Base-by-base conservation (phyloP, 2,113 vertebrate species). In the Verasper variegatus region DNA sequence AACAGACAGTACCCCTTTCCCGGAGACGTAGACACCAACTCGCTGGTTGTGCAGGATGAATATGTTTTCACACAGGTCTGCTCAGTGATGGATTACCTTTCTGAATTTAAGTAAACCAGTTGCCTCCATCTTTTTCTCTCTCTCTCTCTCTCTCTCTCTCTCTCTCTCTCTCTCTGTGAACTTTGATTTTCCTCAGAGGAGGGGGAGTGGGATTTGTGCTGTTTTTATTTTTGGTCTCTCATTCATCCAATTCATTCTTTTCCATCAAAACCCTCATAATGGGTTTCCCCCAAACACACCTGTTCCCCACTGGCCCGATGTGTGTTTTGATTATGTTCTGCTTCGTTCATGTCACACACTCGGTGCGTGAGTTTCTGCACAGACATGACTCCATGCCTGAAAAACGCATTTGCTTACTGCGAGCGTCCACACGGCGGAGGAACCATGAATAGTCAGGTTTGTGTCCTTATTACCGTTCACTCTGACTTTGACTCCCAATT, bases 31-130 rank as follows among this genome's bases (percentile, higher is more conserved):
- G 97, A 98, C 62, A 93, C 95, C 90, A 98, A 96, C 86, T 99
- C 97, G 14, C 90, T 99, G 15, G 97, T 99, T 1, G 97, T 99
- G 66, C 97, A 99, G 90, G 97, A 99, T 78, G 96, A 97, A 79
- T 99, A 98, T 56, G 95, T 99, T 87, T 99, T 99, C 92, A 96
- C 97, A 66, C 97, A 99, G 97, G 97, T 92, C 81, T 86, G 89
- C 62, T 24, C 62, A 27, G 26, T 40, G 57, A 65, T 59, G 37
- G 20, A 83, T 86, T 71, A 35, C 14, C 54, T 76, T 58, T 65
- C 5, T 61, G 42, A 7, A 74, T 85, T 42, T 64, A 74, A 79
- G 67, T 35, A 31, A 58, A 51, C 11, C n/a, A 69, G 66, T 27
- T 35, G 20, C 51, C 40, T 23, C 70, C 52, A 76, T 68, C 58